Evolutionary conservation across 64 coral and sea anemone genomes (phyloP), one percentile per base, ranked within the genome.

Genomic region (Montipora capricornis): DNA sequence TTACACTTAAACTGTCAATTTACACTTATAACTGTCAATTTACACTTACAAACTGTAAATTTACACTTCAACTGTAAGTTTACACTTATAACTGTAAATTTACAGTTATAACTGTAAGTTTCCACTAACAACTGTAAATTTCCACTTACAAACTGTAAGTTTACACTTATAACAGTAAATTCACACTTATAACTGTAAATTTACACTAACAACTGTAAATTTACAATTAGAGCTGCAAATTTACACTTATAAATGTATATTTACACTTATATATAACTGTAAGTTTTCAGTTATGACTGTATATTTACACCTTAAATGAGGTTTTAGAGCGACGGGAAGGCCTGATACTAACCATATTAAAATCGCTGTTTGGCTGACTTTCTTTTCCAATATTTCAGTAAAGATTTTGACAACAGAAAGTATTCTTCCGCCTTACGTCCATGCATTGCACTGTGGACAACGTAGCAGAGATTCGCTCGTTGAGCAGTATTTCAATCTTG

Each of bases 401-500:
- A 79, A 19, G n/a, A 49, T 79, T 79, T 79, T 88, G 60, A 15
- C 14, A 64, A 64, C 14, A 64, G 60, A 64, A 15, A 64, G 13
- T 64, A 11, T 64, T 89, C 87, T 89, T 76, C 87, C 69, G 13
- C 70, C 70, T 19, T 64, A 89, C 58, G 20, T 89, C 26, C 88
- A 75, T 75, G 60, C 60, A 64, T 64, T 64, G 60, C 60, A 13
- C 53, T 89, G 9, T 53, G 48, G 13, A 76, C 46, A 53, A 68
- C 5, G 37, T 5, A 22, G 68, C 13, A 80, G 77, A 71, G 29
- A 91, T 45, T 60, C 62, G 52, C 49, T 80, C 37, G 50, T 90
- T 14, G 22, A 76, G 59, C 20, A 90, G 16, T 90, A 90, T 66
- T 90, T 90, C 57, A 61, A 60, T 69, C 50, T 90, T 5, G 88